Evolutionary conservation across 2,888 invertebrate species (phyloP), one percentile per base, ranked within the genome.

Genomic region (Drosophila yooni): DNA sequence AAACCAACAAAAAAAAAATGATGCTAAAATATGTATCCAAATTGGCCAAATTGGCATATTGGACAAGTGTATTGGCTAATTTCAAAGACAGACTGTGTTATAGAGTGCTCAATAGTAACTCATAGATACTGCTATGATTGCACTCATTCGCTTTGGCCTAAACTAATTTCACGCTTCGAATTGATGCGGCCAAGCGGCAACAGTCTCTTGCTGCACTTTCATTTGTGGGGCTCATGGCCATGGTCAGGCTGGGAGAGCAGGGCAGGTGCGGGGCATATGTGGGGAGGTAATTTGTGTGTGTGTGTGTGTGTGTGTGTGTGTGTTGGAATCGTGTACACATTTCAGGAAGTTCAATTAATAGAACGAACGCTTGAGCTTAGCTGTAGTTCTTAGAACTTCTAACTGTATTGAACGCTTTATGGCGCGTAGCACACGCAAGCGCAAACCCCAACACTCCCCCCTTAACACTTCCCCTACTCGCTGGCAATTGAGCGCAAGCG

Each of bases 121-220:
- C 53, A 60, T 43, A 53, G 51, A 53, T 46, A 65, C 15, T 54
- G 18, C 27, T 58, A 43, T 53, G 51, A 31, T 21, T 38, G 29
- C 25, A 51, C 52, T 33, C 53, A 40, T 38, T 77, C 53, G 43
- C 61, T 54, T 51, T 60, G 81, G 56, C 56, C 67, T 75, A 78
- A 71, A 78, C 83, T 85, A 91, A 92, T 92, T 92, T 91, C 90
- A 92, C 90, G 92, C 91, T 91, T 90, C 85, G 85, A 91, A 91
- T 88, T 91, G 91, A 80, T 81, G 82, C 89, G 80, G 73, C 91
- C 80, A 82, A 82, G 91, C 91, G 88, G 91, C 88, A 83, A 86
- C 70, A 74, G 70, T 38, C n/a, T 79, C 70, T 78, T 53, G 72
- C 66, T 74, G 79, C 81, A 81, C 80, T 81, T 81, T 81, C 81